These are phyloP conservation scores for Felis chaus DNA, from an alignment of 2,113 vertebrate genomes.

Conservation along the genomic window DNA sequence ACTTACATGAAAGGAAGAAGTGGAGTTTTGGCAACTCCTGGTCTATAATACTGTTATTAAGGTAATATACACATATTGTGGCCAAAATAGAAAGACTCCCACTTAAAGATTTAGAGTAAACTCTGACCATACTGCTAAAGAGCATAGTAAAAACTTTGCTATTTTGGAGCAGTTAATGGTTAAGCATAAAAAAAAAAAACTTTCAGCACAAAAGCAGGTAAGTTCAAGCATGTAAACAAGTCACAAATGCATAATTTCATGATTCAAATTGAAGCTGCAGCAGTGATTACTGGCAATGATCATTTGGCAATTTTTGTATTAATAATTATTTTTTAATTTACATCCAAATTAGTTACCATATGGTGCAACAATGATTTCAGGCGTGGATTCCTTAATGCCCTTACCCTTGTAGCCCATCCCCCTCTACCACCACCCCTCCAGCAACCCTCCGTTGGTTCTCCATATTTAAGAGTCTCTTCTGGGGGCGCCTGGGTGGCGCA, in stretches of 20 bases:
- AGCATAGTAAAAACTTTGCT: neutral
- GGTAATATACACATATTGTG: neutral
- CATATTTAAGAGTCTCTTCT: no score
- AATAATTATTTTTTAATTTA: no score
- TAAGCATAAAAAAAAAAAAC: neutral
- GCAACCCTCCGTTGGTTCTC: no score
- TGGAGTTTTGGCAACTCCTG: neutral
- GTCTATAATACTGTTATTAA: neutral
- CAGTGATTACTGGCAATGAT: neutral
- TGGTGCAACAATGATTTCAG: no score
- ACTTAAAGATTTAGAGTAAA: conserved; percentile 1
- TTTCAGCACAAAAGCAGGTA: neutral
- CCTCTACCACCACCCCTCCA: no score
- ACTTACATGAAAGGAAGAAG: neutral
- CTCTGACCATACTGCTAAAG: neutral
- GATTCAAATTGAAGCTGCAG: neutral
- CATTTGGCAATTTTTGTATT: neutral
- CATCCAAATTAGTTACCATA: no score
- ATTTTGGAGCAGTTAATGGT: neutral
- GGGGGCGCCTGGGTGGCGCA: no score
- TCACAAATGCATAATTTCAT: neutral
- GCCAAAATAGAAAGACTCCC: neutral
- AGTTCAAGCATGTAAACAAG: neutral
- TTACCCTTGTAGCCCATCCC: no score
- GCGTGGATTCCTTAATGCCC: no score